Percentiles rank a stretch among this genome's conserved stretches.
phyloP scores from a whole-genome alignment of 2,888 invertebrate genomes.

The Nymphalis urticae region DNA sequence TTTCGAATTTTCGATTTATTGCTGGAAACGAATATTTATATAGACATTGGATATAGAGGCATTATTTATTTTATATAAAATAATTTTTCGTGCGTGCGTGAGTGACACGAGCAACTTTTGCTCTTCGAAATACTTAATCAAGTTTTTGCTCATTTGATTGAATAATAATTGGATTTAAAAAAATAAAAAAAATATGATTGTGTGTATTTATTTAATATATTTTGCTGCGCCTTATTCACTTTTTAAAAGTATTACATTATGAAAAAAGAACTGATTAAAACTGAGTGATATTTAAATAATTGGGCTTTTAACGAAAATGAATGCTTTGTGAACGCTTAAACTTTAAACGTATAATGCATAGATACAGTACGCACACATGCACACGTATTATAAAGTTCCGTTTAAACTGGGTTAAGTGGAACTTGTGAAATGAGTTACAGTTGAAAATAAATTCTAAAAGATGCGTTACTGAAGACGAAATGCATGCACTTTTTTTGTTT shows the following conservation, averaged over 20 bases:
- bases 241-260: not conserved
- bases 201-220: no score
- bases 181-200: no score
- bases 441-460: conserved; percentile 30
- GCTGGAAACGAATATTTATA: no score
- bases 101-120: no score
- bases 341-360: not conserved
- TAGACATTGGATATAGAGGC: no score
- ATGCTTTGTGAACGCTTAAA: not conserved
- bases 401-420: conserved; percentile 34
- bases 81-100: no score
- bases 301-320: not conserved
- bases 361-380: conserved; percentile 11
- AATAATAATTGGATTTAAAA: no score
- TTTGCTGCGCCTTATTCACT: no score
- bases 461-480: conserved; percentile 17
- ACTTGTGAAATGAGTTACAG: conserved; percentile 30
- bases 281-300: conserved; percentile 1
- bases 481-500: conserved; percentile 6
- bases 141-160: no score
- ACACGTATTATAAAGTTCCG: conserved; percentile 24
- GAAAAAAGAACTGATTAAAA: not conserved
- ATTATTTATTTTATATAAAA: no score
- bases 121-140: no score
- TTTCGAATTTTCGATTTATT: no score